Evolutionary conservation across 1,140 invertebrate genomes (phyloP).

Genomic region (Lysiphlebus fabarum): DNA sequence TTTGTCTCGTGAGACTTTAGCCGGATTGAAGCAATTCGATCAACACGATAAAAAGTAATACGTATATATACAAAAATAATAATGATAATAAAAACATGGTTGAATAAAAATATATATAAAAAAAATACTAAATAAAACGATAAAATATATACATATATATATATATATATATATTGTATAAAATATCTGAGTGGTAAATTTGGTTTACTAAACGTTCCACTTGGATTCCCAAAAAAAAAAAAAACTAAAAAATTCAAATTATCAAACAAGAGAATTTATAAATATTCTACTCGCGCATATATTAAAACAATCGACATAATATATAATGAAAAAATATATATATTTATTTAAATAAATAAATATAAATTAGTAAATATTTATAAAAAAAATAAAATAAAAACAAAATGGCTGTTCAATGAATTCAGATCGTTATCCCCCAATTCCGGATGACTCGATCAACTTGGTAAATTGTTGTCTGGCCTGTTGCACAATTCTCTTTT

Average conservation of each 20-base stretch:
- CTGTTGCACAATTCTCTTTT: neutral
- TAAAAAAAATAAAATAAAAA: constrained; percentile 13
- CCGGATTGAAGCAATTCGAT: constrained; percentile 26
- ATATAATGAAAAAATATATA: constrained; percentile 4
- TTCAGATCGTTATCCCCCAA: constrained; percentile 15
- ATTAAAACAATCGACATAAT: constrained; percentile 13
- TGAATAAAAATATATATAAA: constrained; percentile 7
- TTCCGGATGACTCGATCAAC: constrained; percentile 2
- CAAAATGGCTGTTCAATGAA: neutral
- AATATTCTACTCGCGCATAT: constrained; percentile 17
- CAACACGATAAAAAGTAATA: constrained; percentile 18
- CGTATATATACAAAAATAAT: neutral
- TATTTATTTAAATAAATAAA: too few species aligned
- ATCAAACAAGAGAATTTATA: constrained; percentile 4
- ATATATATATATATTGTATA: neutral
- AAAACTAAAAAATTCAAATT: constrained; percentile 6
- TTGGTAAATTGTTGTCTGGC: constrained; percentile 15
- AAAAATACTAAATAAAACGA: neutral
- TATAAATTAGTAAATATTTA: constrained; percentile 18
- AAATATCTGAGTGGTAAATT: neutral
- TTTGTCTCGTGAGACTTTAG: constrained; percentile 13
- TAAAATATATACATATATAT: too few species aligned
- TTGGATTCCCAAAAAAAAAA: neutral
- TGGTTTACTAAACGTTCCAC: constrained; percentile 3
- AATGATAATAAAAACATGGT: neutral